Evolutionary conservation across 1,140 invertebrate species (phyloP).

Genomic region (Meloidogyne hapla): DNA sequence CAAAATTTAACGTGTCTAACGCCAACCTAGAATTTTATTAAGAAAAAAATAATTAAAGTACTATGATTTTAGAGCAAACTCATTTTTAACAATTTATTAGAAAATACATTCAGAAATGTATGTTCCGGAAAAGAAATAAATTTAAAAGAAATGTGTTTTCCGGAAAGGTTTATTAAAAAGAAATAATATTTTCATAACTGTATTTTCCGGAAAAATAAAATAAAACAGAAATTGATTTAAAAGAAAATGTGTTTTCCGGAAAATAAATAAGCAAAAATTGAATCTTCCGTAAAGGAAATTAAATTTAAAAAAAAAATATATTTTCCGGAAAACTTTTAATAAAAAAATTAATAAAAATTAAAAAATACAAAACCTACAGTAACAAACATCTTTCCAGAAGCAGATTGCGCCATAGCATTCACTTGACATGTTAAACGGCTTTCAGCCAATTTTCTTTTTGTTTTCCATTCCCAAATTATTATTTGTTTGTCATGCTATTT

Average conservation of each 20-base stretch:
- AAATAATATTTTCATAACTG: no score
- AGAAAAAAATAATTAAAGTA: background rate
- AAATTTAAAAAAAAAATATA: no score
- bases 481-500: slow-evolving; percentile 51
- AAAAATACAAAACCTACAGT: slow-evolving; percentile 40
- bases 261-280: no score
- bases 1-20: slow-evolving; percentile 57
- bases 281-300: no score
- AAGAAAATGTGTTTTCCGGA: background rate
- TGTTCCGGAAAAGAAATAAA: no score
- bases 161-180: no score
- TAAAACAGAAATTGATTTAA: no score
- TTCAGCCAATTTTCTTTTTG: slow-evolving; percentile 47
- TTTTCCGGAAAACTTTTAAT: no score
- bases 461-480: slow-evolving; percentile 53
- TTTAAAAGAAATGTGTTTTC: no score
- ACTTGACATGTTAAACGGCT: slow-evolving; percentile 52
- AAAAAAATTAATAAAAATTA: background rate
- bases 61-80: no score
- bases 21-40: slow-evolving; percentile 8
- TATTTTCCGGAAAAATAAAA: background rate
- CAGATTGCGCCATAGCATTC: slow-evolving; percentile 54
- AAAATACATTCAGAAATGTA: no score
- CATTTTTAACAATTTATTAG: no score
- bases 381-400: slow-evolving; percentile 49